Evolutionary conservation across 2,797 vertebrate species (phyloP).

Genomic region (Etheostoma nigrum): DNA sequence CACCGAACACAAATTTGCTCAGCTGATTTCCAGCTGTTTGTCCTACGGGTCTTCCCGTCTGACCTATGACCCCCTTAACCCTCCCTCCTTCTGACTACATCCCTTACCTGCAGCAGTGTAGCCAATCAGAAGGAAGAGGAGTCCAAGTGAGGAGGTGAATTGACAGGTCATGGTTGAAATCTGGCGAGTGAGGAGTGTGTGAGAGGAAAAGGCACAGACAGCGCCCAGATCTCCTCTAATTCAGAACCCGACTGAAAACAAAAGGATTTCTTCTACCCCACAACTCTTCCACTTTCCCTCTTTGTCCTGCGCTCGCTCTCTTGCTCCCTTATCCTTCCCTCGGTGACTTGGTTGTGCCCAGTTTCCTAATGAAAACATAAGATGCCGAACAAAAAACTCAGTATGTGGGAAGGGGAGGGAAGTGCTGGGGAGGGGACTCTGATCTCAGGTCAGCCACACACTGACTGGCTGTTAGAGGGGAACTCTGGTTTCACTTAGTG

Average conservation of each 20-base stretch:
- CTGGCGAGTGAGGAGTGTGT: slow-evolving; percentile 14
- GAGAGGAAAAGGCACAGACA: not conserved
- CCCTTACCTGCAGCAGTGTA: slow-evolving; percentile 79
- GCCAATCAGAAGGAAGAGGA: slow-evolving; percentile 82
- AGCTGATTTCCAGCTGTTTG: slow-evolving; percentile 1
- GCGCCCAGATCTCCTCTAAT: slow-evolving; percentile 10
- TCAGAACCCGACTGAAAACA: not conserved
- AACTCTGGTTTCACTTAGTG: slow-evolving; percentile 14
- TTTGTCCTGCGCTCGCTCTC: slow-evolving; percentile 15
- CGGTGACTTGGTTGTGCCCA: slow-evolving; percentile 59
- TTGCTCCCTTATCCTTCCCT: slow-evolving; percentile 35
- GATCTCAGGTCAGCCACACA: slow-evolving; percentile 45
- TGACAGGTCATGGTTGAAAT: slow-evolving; percentile 65
- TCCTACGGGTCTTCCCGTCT: slow-evolving; percentile 20
- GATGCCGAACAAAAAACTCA: slow-evolving; percentile 71
- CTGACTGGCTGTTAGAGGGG: slow-evolving; percentile 1
- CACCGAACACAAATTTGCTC: not conserved
- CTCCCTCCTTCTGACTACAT: not conserved
- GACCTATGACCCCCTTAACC: slow-evolving; percentile 30
- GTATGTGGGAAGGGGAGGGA: slow-evolving; percentile 66
- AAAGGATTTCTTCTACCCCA: slow-evolving; percentile 1
- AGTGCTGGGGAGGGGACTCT: slow-evolving; percentile 67
- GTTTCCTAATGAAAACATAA: slow-evolving; percentile 82
- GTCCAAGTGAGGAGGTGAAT: slow-evolving; percentile 45
- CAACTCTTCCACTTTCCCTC: slow-evolving; percentile 10